phyloP scores from a whole-genome alignment of 2,797 vertebrate species.

The Centropyge bicolor region DNA sequence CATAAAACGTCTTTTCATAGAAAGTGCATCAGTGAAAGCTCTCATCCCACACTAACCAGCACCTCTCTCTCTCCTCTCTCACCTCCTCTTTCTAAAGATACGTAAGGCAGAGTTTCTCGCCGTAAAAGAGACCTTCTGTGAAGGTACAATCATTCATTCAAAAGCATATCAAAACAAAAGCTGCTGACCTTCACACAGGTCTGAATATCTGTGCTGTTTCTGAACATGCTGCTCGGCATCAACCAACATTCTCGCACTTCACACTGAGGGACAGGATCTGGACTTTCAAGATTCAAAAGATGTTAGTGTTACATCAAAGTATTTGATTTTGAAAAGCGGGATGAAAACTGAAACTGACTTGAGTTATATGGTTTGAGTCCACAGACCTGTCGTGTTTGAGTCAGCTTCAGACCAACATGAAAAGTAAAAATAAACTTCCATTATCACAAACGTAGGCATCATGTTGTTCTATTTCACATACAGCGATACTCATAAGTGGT shows the following conservation, averaged over 20 bases:
- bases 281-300: conserved; percentile 31
- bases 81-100: conserved; percentile 12
- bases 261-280: conserved; percentile 4
- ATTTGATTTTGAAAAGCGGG: conserved; percentile 22
- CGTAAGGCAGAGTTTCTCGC: neutral
- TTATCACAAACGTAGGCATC: too few relatives aligned
- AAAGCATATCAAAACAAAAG: conserved; percentile 35
- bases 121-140: neutral
- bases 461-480: too few relatives aligned
- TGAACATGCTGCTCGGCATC: conserved; percentile 19
- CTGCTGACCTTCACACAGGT: conserved; percentile 19
- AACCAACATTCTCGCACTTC: conserved; percentile 21
- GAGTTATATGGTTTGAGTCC: neutral
- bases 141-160: conserved; percentile 23
- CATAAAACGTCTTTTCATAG: conserved; percentile 4
- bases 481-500: too few relatives aligned
- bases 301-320: neutral
- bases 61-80: neutral
- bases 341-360: neutral
- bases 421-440: neutral
- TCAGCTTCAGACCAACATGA: neutral
- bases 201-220: conserved; percentile 13
- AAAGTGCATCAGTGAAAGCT: neutral
- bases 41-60: neutral
- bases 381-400: too few relatives aligned